Evolutionary conservation across 1,140 invertebrate genomes (phyloP).

Genomic region (Trichonephila clavipes): DNA sequence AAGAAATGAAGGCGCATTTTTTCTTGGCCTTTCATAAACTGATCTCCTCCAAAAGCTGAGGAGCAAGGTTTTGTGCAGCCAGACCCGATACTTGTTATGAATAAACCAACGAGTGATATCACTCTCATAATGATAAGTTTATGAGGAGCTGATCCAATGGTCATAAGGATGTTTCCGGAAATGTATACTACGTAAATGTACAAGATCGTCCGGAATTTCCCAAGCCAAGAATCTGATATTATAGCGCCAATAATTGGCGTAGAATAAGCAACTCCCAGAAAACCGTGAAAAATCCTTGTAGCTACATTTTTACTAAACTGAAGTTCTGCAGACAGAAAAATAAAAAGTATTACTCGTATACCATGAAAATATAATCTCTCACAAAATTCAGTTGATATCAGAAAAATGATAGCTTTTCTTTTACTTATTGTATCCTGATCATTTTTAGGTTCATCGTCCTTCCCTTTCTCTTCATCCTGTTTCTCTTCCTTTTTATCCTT

Average conservation of each 20-base stretch:
- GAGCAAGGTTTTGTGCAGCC: conserved; percentile 99
- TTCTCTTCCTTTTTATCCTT: no score
- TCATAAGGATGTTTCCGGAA: conserved; percentile 89
- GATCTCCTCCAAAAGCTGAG: conserved; percentile 98
- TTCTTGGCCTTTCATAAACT: conserved; percentile 85
- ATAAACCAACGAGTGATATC: conserved; percentile 86
- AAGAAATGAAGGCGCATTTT: conserved; percentile 78
- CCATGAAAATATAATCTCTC: conserved; percentile 98
- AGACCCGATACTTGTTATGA: conserved; percentile 92
- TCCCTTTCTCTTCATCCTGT: no score
- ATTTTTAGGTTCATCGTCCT: not conserved
- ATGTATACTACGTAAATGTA: conserved; percentile 90
- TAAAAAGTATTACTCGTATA: conserved; percentile 84
- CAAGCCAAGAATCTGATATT: conserved; percentile 92
- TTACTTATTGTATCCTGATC: not conserved
- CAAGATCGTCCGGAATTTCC: conserved; percentile 87
- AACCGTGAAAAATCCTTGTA: conserved; percentile 89
- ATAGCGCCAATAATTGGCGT: conserved; percentile 93
- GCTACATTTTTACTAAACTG: conserved; percentile 85
- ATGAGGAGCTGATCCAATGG: conserved; percentile 80
- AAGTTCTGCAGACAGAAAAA: conserved; percentile 89
- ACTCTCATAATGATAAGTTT: not conserved
- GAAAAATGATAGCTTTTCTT: conserved; percentile 90
- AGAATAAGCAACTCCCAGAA: conserved; percentile 92
- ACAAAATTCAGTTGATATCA: conserved; percentile 97